Conservation (phyloP, 92 coral and sea anemone genomes). For the Galaxea fascicularis region DNA sequence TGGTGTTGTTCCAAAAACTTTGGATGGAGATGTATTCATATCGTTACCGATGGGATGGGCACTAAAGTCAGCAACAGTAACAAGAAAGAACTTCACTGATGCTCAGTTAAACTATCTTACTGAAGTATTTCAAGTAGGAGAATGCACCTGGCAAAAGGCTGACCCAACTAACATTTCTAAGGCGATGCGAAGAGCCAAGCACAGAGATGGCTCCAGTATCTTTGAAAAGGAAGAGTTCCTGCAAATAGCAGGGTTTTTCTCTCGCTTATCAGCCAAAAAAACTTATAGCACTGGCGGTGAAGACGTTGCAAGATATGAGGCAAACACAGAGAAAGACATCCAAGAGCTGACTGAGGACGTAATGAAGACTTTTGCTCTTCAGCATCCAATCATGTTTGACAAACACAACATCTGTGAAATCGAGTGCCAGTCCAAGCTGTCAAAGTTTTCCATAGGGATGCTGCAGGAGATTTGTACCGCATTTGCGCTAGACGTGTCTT, state of each 20-base stretch:
- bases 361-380: slow-evolving; percentile 15
- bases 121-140: too few relatives aligned
- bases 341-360: slow-evolving; percentile 15
- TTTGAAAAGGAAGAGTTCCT: slow-evolving; percentile 39
- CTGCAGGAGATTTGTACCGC: slow-evolving; percentile 47
- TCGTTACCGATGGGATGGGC: slow-evolving; percentile 67
- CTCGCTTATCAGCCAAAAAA: slow-evolving; percentile 56
- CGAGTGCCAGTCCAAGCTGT: slow-evolving; percentile 9
- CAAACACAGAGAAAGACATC: slow-evolving; percentile 12
- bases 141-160: slow-evolving; percentile 48
- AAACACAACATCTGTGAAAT: slow-evolving; percentile 33
- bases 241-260: slow-evolving; percentile 47
- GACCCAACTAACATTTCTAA: slow-evolving; percentile 31
- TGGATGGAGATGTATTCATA: too few relatives aligned
- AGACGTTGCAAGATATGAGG: slow-evolving; percentile 17
- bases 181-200: slow-evolving; percentile 52
- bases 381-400: slow-evolving; percentile 24
- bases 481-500: slow-evolving; percentile 32
- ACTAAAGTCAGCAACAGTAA: slow-evolving; percentile 33
- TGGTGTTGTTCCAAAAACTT: too few relatives aligned
- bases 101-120: too few relatives aligned
- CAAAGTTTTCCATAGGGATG: slow-evolving; percentile 41
- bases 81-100: background rate
- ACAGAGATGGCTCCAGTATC: slow-evolving; percentile 33
- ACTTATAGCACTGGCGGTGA: slow-evolving; percentile 20